Evolutionary conservation across 1,140 invertebrate species (phyloP), one percentile per base, ranked within the genome.

Genomic region (Pogonus chalceus): DNA sequence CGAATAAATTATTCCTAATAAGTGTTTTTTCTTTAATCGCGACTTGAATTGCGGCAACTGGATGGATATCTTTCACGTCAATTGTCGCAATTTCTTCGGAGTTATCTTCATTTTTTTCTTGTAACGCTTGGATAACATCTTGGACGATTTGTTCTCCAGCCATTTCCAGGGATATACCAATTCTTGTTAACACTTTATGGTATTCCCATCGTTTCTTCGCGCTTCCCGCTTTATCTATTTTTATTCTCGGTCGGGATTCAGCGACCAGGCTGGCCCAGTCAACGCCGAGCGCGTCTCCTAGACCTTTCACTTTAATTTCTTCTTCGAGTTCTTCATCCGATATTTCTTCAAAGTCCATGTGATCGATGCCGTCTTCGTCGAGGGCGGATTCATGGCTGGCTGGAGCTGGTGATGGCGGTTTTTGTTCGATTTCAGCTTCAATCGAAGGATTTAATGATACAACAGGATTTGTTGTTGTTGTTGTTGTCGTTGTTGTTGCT

Each of bases 231-330:
- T 79, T 77, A 26, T 70, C 63, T 69, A 7, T 26, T 65, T 58
- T 71, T 56, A 56, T 64, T 66, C 58, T 63, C 53, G 16, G 74
- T 60, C 1, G 67, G 60, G 48, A 84, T 69, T 90, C 87, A 1
- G 83, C 84, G 0, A 91, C 84, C 10, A 93, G 71, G 69, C 88
- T 89, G 23, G 90, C 85, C 90, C 90, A 94, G 69, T 94, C 90
- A 1, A 93, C 90, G n/a, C 90, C 88, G 10, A 94, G 67, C 16
- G 88, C 88, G 72, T 92, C 90, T 14, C 88, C 87, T 53, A 92
- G 79, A 53, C 87, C 88, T 71, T 80, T 75, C 26, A 77, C 71
- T 54, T 77, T 72, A 0, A 76, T 67, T 58, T 89, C 87, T 68
- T 91, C 87, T 65, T 90, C 88, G 4, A 90, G 69, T 67, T 92